Evolutionary conservation across 2,113 vertebrate species (phyloP).

Genomic region (Tragelaphus strepsiceros): DNA sequence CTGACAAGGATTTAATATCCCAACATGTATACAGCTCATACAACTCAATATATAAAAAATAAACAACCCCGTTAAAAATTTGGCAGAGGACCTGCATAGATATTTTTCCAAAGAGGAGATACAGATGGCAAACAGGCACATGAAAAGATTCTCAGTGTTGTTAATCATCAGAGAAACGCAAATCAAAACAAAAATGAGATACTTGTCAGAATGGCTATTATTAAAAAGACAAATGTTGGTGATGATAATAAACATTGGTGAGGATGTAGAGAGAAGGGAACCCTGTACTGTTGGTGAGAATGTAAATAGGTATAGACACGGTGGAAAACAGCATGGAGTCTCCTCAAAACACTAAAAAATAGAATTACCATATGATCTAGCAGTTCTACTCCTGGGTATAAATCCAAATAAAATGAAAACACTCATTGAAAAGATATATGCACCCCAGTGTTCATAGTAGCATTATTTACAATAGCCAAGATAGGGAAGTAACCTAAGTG

Average conservation of each 20-base stretch:
- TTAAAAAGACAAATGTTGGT: neutral
- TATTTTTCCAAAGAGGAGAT: neutral
- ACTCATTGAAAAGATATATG: neutral
- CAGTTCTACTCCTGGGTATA: neutral
- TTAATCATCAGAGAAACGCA: neutral
- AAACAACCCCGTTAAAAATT: neutral
- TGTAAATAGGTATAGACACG: neutral
- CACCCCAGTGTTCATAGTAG: neutral
- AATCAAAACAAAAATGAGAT: neutral
- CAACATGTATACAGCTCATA: neutral
- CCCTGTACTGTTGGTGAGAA: neutral
- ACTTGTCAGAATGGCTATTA: neutral
- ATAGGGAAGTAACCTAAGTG: neutral
- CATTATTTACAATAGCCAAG: neutral
- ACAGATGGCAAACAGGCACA: neutral
- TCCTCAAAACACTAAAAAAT: neutral
- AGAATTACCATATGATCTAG: neutral
- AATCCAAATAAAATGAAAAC: neutral
- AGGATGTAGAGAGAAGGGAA: neutral
- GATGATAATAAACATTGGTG: neutral
- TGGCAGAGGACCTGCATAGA: neutral
- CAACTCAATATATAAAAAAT: neutral
- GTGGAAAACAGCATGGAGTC: neutral
- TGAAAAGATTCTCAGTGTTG: neutral
- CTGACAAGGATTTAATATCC: neutral